phyloP scores from a whole-genome alignment of 2,888 invertebrate species.

The Drosophila paracracens region DNA sequence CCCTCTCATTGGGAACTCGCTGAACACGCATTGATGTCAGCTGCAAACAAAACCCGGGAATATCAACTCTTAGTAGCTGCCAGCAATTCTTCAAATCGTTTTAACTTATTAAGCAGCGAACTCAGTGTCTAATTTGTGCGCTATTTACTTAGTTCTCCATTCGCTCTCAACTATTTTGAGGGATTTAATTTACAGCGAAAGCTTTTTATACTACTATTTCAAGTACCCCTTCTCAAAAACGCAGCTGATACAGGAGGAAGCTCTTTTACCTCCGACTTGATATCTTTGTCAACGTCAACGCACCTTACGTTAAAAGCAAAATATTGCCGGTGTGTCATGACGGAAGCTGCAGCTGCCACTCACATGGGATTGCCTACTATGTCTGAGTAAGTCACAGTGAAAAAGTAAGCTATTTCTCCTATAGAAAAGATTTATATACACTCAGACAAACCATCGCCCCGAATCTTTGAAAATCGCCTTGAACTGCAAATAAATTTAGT shows the following conservation, averaged over 20 bases:
- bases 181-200: constrained; percentile 15
- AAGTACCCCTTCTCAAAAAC: neutral
- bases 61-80: constrained; percentile 7
- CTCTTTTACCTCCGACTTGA: neutral
- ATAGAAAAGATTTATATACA: neutral
- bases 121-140: constrained; percentile 52
- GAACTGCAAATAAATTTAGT: neutral
- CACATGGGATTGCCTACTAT: constrained; percentile 3
- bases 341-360: constrained; percentile 14
- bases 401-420: neutral
- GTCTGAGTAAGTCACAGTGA: constrained; percentile 2
- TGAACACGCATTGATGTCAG: constrained; percentile 64
- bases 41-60: constrained; percentile 45
- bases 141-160: constrained; percentile 50
- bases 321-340: neutral
- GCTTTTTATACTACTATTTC: neutral
- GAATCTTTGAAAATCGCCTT: neutral
- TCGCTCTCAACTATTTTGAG: constrained; percentile 14
- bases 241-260: neutral
- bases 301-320: neutral
- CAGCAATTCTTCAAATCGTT: constrained; percentile 38
- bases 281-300: constrained; percentile 37
- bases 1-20: constrained; percentile 38
- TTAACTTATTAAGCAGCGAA: constrained; percentile 11
- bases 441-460: neutral